Evolutionary conservation across 1,140 invertebrate genomes (phyloP).

Genomic region (Sycophaga agraensis): DNA sequence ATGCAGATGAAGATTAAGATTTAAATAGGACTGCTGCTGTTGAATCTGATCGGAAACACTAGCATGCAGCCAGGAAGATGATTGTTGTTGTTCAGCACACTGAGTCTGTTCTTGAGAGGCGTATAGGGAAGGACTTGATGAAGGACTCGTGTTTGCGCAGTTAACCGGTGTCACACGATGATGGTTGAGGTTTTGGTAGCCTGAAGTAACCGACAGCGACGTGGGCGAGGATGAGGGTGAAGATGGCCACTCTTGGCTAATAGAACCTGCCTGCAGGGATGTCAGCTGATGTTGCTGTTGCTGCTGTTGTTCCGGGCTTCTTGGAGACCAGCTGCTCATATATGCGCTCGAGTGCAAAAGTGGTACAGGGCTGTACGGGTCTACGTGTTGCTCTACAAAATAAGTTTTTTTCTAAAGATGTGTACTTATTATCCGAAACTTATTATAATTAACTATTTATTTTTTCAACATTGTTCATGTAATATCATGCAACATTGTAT

Average conservation of each 20-base stretch:
- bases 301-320: constrained; percentile 46
- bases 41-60: constrained; percentile 45
- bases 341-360: constrained; percentile 54
- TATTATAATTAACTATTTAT: too few species aligned
- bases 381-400: constrained; percentile 50
- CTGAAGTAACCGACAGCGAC: constrained; percentile 46
- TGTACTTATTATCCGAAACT: too few species aligned
- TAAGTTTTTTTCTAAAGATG: too few species aligned
- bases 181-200: constrained; percentile 36
- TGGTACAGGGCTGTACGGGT: constrained; percentile 51
- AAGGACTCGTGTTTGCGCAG: constrained; percentile 35
- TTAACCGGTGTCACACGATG: constrained; percentile 33
- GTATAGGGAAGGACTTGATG: constrained; percentile 43
- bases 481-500: too few species aligned
- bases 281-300: constrained; percentile 13
- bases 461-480: too few species aligned
- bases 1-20: constrained; percentile 54
- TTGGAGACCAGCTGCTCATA: constrained; percentile 48
- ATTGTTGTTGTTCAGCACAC: constrained; percentile 31
- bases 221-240: constrained; percentile 52
- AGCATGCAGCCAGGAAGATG: constrained; percentile 50
- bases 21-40: constrained; percentile 52
- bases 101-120: constrained; percentile 39
- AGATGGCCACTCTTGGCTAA: constrained; percentile 51
- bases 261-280: not conserved